These are phyloP conservation scores for Micromesistius poutassou DNA, from an alignment of 2,797 vertebrate species.

Conservation along the genomic window DNA sequence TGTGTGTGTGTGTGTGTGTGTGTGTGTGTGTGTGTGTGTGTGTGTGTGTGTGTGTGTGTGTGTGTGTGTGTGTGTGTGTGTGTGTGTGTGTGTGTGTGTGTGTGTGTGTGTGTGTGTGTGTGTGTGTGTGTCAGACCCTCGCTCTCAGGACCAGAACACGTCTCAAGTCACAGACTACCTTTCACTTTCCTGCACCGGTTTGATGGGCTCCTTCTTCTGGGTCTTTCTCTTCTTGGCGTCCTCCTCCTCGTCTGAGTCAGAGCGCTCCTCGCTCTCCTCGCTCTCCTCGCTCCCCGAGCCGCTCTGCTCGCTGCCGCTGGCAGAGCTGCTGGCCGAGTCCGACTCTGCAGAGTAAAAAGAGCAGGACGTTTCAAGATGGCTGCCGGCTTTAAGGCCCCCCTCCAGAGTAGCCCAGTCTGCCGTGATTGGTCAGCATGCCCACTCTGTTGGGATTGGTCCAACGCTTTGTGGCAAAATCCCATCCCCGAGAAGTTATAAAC, in stretches of 20 bases:
- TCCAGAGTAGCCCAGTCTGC: no score
- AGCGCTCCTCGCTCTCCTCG: constrained; percentile 77
- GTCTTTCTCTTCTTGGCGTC: constrained; percentile 73
- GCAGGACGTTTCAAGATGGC: background rate
- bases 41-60: no score
- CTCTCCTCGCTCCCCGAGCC: constrained; percentile 71
- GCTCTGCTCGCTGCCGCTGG: constrained; percentile 76
- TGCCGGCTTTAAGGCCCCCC: no score
- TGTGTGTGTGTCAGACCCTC: no score
- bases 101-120: no score
- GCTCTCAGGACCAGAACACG: no score
- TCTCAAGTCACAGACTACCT: constrained; percentile 41
- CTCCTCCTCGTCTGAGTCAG: constrained; percentile 66
- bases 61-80: no score
- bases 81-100: no score
- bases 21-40: background rate
- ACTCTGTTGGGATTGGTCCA: no score
- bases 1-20: background rate
- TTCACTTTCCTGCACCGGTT: constrained; percentile 61
- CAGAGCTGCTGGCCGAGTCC: constrained; percentile 78
- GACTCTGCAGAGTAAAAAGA: constrained; percentile 74
- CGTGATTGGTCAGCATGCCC: no score
- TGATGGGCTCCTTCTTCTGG: constrained; percentile 63
- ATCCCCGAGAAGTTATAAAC: no score
- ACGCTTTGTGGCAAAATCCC: no score